phyloP scores from a whole-genome alignment of 2,888 invertebrate genomes.

The Mechanitis messenoides region DNA sequence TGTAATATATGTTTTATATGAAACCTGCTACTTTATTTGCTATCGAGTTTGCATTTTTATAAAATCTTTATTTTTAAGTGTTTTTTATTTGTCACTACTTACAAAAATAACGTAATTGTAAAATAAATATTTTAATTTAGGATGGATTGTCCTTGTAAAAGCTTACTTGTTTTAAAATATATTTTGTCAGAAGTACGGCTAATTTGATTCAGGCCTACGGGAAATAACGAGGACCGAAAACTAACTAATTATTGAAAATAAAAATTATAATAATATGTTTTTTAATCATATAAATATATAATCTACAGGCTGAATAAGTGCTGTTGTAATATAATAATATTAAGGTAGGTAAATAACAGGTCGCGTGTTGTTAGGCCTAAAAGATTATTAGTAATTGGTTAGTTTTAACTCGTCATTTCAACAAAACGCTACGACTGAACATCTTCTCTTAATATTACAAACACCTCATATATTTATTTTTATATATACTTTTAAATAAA shows the following conservation, averaged over 20 bases:
- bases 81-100: no score
- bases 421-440: background rate
- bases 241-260: background rate
- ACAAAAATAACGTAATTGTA: no score
- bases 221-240: background rate
- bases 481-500: slow-evolving; percentile 9
- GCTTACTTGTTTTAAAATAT: background rate
- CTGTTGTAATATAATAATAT: slow-evolving; percentile 6
- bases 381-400: slow-evolving; percentile 1
- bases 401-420: background rate
- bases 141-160: no score
- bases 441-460: no score
- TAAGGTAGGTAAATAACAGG: slow-evolving; percentile 25
- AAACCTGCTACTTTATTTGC: no score
- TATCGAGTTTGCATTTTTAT: no score
- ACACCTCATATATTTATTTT: no score
- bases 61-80: no score
- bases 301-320: background rate
- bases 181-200: background rate
- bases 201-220: background rate
- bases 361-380: slow-evolving; percentile 24
- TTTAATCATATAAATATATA: background rate
- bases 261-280: background rate
- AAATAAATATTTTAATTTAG: no score
- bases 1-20: no score